Evolutionary conservation across 2,888 invertebrate genomes (phyloP), one percentile per base, ranked within the genome.

Genomic region (Drosophila birchii): DNA sequence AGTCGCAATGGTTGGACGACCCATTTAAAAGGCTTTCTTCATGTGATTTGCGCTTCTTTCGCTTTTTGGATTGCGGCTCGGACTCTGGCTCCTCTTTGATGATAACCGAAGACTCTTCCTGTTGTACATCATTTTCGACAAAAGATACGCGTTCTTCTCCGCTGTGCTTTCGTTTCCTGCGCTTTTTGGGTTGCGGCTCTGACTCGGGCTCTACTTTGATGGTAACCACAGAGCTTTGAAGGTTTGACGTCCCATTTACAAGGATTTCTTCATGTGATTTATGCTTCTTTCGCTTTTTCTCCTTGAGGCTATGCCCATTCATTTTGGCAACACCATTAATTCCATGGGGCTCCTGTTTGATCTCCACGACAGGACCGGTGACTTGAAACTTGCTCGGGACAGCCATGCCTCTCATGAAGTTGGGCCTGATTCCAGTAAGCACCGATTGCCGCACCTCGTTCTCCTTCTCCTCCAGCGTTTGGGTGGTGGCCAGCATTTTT

Each of bases 371-470:
- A 3, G 29, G 3, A 1, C 3, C 51, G 5, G 7, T 38, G 3
- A 38, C 12, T 3, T 71, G 38, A 26, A 67, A 29, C 11, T 55
- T 20, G 53, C 6, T 23, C 0, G 76, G 55, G 32, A 38, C 49
- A 0, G n/a, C 34, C 8, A 9, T 36, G 0, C n/a, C 0, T 0
- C 32, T 12, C 80, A 89, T 75, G 11, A 82, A 88, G 0, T 44
- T 41, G 3, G 84, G 84, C 16, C 18, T 41, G 0, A 76, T 57
- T 0, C 84, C 84, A 1, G 90, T 89, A 8, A 84, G 7, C 32
- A 88, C 84, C 4, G 90, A 88, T 12, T 86, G 78, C 0, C 90
- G 68, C 7, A 88, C 71, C 29, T 75, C 80, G 20, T 44, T 20
- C 36, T 84, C 84, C 61, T 84, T 84, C 20, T 85, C 61, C 6